A percentile compares a stretch with the other conserved stretches of the same genome.
phyloP scores from a whole-genome alignment of 2,888 invertebrate species.

The Paralinhomoeus sp. region DNA sequence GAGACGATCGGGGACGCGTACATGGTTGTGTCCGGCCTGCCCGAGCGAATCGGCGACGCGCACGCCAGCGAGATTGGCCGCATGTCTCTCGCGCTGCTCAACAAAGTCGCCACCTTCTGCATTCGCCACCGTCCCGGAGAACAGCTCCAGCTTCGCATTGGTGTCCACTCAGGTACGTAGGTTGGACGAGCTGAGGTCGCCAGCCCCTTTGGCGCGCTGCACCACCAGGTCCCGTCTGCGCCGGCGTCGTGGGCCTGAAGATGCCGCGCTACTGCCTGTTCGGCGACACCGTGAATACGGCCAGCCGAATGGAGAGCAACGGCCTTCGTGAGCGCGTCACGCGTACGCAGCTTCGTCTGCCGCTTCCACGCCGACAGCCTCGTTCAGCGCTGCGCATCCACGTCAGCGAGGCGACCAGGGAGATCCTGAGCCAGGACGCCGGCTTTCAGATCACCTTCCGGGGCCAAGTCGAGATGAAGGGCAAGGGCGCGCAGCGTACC shows the following conservation, averaged over 20 bases:
- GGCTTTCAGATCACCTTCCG: conserved; percentile 21
- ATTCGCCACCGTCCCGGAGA: conserved; percentile 72
- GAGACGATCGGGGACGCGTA: conserved; percentile 27
- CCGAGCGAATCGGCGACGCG: conserved; percentile 59
- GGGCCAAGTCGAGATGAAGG: conserved; percentile 26
- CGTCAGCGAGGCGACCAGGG: conserved; percentile 20
- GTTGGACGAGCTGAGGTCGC: too few relatives aligned
- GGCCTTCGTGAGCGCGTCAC: too few relatives aligned
- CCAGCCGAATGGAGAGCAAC: too few relatives aligned
- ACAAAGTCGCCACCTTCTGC: conserved; percentile 54
- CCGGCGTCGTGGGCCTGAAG: too few relatives aligned
- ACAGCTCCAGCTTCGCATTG: conserved; percentile 68
- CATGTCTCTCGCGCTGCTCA: conserved; percentile 62
- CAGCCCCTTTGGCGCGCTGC: too few relatives aligned
- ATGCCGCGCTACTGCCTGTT: too few relatives aligned
- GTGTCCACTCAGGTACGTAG: conserved; percentile 63
- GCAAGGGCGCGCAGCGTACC: conserved; percentile 13
- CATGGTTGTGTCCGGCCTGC: conserved; percentile 47
- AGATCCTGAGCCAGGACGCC: conserved; percentile 16
- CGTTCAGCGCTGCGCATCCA: conserved; percentile 23
- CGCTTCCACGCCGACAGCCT: too few relatives aligned
- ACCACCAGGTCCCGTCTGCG: too few relatives aligned
- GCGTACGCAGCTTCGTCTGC: too few relatives aligned
- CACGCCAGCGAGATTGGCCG: conserved; percentile 80
- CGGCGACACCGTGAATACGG: too few relatives aligned